Conservation (phyloP, 2,888 invertebrate genomes). For the Adela reaumurella region DNA sequence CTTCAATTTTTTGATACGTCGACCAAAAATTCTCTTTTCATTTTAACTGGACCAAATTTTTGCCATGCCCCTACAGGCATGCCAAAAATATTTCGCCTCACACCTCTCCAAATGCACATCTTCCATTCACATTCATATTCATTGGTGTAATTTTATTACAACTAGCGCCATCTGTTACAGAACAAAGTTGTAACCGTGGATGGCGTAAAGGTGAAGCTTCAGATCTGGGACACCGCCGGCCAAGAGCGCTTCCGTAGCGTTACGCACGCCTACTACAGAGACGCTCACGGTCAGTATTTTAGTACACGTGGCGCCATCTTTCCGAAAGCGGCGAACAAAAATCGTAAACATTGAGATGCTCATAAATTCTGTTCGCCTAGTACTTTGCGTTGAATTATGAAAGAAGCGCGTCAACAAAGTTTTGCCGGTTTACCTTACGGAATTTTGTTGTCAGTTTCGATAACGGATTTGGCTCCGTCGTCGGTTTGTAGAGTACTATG, state of each 20-base stretch:
- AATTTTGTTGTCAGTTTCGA: too few relatives aligned
- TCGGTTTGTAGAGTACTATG: too few relatives aligned
- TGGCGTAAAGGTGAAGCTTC: conserved; percentile 85
- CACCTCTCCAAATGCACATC: too few relatives aligned
- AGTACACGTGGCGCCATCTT: neutral
- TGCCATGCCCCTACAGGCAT: too few relatives aligned
- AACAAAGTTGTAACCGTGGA: conserved; percentile 83
- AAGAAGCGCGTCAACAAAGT: neutral
- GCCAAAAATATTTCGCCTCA: too few relatives aligned
- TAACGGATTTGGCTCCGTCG: too few relatives aligned
- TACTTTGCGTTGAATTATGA: neutral
- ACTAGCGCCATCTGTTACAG: conserved; percentile 57
- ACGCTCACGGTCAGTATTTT: conserved; percentile 76
- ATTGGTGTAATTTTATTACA: conserved; percentile 20
- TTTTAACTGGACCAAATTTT: too few relatives aligned
- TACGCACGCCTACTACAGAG: conserved; percentile 91
- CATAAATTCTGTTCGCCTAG: neutral
- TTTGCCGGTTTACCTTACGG: neutral
- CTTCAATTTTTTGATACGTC: too few relatives aligned
- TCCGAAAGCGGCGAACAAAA: neutral
- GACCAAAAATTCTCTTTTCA: too few relatives aligned
- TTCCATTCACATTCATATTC: too few relatives aligned
- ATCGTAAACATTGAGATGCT: neutral
- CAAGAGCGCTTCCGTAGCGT: conserved; percentile 93
- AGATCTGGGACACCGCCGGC: conserved; percentile 95